Base-by-base conservation (phyloP, 1,140 invertebrate genomes). In the Bacillus rossius region DNA sequence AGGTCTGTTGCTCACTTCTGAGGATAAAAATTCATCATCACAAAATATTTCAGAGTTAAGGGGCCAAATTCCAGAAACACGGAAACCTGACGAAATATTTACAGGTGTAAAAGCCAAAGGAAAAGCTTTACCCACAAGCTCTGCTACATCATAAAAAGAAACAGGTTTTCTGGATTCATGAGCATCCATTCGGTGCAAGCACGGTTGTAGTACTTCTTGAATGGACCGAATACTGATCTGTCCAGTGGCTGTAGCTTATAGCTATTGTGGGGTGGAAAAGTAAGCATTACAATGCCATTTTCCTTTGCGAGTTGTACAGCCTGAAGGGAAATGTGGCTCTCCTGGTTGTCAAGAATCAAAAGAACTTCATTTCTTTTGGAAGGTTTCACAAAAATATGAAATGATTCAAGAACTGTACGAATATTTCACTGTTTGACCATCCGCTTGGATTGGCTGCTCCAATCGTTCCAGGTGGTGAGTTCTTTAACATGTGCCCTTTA, bases 171-270 rank as follows among this genome's bases (percentile, higher is more conserved):
- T 20, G 67, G 65, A 54, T 72, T 60, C 10, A 41, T 55, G 13
- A 56, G 55, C 58, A 74, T 59, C 67, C 67, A 73, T 45, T 55
- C 57, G 23, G 63, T 50, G 22, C 57, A 42, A 17, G 65, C 58
- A 79, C 76, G 57, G 77, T 82, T 82, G 63, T 72, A 72, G 70
- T 59, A 60, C 0, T 16, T 59, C 54, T 75, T 75, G 8, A 76
- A 72, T 19, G 69, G 67, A 1, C 65, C 67, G 64, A 62, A 71
- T 20, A 75, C 67, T 22, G 67, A 65, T 37, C 65, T 40, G 62
- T 76, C 73, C 4, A 77, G 58, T 16, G 73, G 75, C 59, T 78
- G 75, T 2, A 77, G 61, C 58, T 71, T 73, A 45, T 75, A 67
- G 22, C 54, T 65, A 41, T 65, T 68, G 48, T 70, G 69, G 2